Base-by-base conservation (phyloP, 2,113 vertebrate genomes). In the Hylia prasina region DNA sequence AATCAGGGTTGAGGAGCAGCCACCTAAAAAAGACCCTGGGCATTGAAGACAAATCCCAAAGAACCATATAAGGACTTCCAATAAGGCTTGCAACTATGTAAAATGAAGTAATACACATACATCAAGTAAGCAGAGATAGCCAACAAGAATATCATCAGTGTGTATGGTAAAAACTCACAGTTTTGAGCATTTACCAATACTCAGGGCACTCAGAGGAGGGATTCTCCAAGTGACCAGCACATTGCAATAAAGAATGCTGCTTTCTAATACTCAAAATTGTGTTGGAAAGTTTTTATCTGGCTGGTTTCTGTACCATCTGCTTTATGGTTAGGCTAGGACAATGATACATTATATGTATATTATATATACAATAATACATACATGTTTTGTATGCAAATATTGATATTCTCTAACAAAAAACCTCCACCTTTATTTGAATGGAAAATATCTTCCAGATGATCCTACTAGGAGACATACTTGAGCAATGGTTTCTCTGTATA, bases 351-450 rank as follows among this genome's bases (percentile, higher is more conserved):
- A 47, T n/a, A n/a, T n/a, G 6, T 17, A 5, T 19, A 20, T 27
- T 69, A n/a, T n/a, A n/a, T n/a, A n/a, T n/a, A n/a, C n/a, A n/a
- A n/a, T n/a, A n/a, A n/a, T n/a, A n/a, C n/a, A n/a, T n/a, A n/a
- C n/a, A 1, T 33, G 14, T 23, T 66, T 75, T 85, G 4, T 25
- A 22, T 13, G 9, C 4, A 39, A 1, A 37, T 47, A 51, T 0
- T 27, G 19, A 30, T 39, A 16, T 33, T 76, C 57, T 64, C 8
- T 28, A 68, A 60, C 16, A 82, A 56, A 42, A 85, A 33, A 23
- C 17, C 1, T 5, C 2, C 27, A 61, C 15, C 7, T 14, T 53
- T 12, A 37, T 53, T 18, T 82, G 31, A 82, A 70, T 19, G 14
- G 31, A 92, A 91, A 86, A 44, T 21, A 17, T 11, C 31, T 81